phyloP scores from a whole-genome alignment of 1,140 invertebrate genomes.

The Drosophila melanica region DNA sequence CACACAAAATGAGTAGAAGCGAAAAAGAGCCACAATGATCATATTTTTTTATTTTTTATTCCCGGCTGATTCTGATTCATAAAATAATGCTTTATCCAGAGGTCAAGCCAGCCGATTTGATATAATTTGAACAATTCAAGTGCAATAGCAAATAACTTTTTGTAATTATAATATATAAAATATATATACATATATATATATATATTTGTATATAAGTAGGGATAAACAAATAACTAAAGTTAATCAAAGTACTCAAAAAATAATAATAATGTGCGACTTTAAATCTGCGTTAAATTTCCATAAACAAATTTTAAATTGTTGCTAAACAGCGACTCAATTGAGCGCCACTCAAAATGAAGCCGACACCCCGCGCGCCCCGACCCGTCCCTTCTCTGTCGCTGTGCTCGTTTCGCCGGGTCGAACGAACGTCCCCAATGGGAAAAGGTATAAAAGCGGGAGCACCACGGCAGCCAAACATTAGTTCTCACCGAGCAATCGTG shows the following conservation, averaged over 20 bases:
- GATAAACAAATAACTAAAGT: conserved; percentile 30
- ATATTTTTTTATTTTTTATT: no score
- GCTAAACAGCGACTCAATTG: conserved; percentile 60
- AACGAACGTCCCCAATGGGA: neutral
- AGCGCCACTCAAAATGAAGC: conserved; percentile 61
- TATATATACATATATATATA: no score
- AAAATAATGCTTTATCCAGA: conserved; percentile 22
- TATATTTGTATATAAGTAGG: neutral
- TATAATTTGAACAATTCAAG: conserved; percentile 31
- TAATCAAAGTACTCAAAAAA: conserved; percentile 13
- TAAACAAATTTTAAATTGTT: conserved; percentile 67
- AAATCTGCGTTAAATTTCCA: conserved; percentile 46
- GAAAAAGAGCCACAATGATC: no score
- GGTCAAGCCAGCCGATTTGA: conserved; percentile 31
- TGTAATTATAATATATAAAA: neutral
- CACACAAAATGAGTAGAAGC: conserved; percentile 13
- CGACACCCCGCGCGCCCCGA: no score
- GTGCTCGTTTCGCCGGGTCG: neutral
- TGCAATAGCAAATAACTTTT: conserved; percentile 20
- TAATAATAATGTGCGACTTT: conserved; percentile 13
- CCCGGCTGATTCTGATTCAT: conserved; percentile 22
- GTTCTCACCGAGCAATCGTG: conserved; percentile 47
- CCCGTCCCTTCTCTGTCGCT: neutral
- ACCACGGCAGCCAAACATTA: conserved; percentile 41
- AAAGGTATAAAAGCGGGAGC: conserved; percentile 63